Percentiles rank a stretch among this genome's conserved stretches.
Evolutionary conservation across 2,113 vertebrate genomes (phyloP).

Genomic region (Recurvirostra avosetta): DNA sequence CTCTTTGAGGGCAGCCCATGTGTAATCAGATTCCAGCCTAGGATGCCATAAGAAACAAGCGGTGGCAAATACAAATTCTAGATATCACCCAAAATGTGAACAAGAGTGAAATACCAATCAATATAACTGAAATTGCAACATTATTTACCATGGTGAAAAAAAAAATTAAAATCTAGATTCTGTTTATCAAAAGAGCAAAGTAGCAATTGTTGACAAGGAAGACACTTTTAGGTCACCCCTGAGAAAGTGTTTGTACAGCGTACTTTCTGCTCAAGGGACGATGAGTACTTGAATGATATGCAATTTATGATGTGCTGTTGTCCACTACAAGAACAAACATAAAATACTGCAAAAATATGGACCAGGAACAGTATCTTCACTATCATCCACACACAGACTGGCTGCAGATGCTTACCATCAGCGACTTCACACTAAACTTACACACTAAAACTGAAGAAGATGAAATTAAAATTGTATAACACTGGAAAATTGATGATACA

Average conservation of each 20-base stretch:
- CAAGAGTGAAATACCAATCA: neutral
- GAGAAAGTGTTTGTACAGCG: neutral
- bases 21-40: neutral
- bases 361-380: neutral
- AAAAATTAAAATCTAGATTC: neutral
- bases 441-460: neutral
- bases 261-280: neutral
- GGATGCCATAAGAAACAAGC: neutral
- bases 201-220: neutral
- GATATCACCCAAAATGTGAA: neutral
- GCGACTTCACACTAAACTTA: neutral
- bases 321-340: neutral
- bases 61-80: neutral
- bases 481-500: neutral
- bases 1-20: neutral
- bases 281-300: neutral
- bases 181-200: neutral
- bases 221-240: rapidly evolving
- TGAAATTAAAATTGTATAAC: neutral
- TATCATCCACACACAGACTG: neutral
- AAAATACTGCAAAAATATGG: neutral
- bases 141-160: neutral
- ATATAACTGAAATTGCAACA: neutral
- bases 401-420: neutral
- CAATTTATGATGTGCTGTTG: neutral